Evolutionary conservation across 2,797 vertebrate genomes (phyloP), one percentile per base, ranked within the genome.

Genomic region (Alfaro cultratus): DNA sequence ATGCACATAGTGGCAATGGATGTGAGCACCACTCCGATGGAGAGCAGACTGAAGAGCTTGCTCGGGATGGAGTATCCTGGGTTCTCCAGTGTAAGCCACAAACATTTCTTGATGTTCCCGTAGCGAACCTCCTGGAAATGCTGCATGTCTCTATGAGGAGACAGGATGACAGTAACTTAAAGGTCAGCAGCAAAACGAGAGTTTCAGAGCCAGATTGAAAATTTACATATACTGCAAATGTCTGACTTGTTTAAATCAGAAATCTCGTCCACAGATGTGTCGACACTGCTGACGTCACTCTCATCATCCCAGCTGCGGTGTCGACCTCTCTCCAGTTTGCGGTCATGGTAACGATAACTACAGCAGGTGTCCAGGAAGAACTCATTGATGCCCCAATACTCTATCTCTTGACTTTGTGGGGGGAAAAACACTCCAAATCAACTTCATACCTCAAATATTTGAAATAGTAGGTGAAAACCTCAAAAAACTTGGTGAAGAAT

Each of bases 371-470:
- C 98, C 92, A 99, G 95, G 93, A 98, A 98, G 95, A 97, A 97
- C 83, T 99, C 98, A 0, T 97, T 98, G 95, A 99, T 98, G 91
- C 98, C 98, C 98, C 98, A 99, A 91, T 99, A 99, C 91, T 99
- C 98, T 0, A 99, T 98, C 95, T 99, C 98, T 95, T 99, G 98
- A 90, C 97, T 95, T 86, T 0, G 5, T 1, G 1, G 21, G 9
- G 18, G 15, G 15, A 11, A 51, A 53, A 16, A 78, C 5, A 23
- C 4, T n/a, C 11, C 12, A 41, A 16, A 70, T 51, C 51, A 43
- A 1, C 2, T 18, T 26, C 3, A 26, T 34, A 26, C 2, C 23
- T 10, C 29, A 51, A 39, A 74, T 23, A 74, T 34, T 47, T 73
- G 71, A 68, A 2, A 73, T 49, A 49, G 36, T 36, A 53, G 23